Evolutionary conservation across 1,140 invertebrate genomes (phyloP).

Genomic region (Pantala flavescens): DNA sequence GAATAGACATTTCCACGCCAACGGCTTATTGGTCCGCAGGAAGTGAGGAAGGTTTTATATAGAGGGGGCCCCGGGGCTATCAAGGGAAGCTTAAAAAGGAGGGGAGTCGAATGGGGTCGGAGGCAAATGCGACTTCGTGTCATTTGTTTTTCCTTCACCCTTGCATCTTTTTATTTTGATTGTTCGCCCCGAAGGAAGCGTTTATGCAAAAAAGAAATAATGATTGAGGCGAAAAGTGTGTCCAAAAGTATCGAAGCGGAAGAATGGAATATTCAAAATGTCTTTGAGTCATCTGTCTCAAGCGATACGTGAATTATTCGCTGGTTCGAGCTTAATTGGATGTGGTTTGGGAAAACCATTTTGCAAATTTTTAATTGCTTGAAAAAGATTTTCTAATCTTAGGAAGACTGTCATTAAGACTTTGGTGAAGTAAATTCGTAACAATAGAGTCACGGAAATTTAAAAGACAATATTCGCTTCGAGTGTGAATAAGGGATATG

Average conservation of each 20-base stretch:
- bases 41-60: neutral
- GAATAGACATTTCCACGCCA: neutral
- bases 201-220: neutral
- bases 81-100: neutral
- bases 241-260: neutral
- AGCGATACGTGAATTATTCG: neutral
- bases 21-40: neutral
- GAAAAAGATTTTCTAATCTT: too few species aligned
- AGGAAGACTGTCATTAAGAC: too few species aligned
- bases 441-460: too few species aligned
- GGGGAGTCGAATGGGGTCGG: neutral
- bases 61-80: neutral
- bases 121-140: neutral
- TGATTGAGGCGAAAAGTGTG: conserved; percentile 1
- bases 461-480: too few species aligned
- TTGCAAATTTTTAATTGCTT: too few species aligned
- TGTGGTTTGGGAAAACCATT: too few species aligned
- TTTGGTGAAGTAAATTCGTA: too few species aligned
- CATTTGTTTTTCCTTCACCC: neutral
- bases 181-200: neutral
- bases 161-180: neutral
- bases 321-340: too few species aligned
- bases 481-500: too few species aligned
- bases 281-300: neutral
- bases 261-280: neutral